phyloP scores from a whole-genome alignment of 2,113 vertebrate species.

The Melanocharis versteri region DNA sequence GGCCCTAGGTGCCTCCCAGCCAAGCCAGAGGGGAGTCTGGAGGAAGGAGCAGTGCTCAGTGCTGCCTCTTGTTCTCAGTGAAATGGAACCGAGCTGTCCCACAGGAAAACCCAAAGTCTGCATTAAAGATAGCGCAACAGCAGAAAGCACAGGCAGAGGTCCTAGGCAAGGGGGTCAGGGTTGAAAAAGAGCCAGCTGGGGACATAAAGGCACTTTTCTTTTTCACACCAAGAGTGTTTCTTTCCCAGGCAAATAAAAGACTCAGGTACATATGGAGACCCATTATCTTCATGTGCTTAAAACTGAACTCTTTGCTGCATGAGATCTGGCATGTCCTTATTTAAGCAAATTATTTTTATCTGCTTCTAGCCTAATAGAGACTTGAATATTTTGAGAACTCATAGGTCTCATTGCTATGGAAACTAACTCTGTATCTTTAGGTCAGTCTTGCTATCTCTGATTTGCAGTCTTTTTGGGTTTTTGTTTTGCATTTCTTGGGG shows the following conservation, averaged over 20 bases:
- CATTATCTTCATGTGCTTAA: not conserved
- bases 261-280: not conserved
- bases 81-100: not conserved
- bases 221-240: not conserved
- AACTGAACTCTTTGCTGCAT: not conserved
- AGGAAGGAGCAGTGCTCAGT: not conserved
- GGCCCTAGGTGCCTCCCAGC: not conserved
- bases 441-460: slow-evolving; percentile 14
- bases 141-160: not conserved
- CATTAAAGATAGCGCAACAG: not conserved
- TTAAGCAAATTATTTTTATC: slow-evolving; percentile 49
- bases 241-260: not conserved
- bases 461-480: too few relatives aligned
- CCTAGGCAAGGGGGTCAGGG: not conserved
- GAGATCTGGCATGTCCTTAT: not conserved
- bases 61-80: fast-evolving
- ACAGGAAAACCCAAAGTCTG: not conserved
- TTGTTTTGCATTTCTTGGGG: not conserved
- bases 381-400: slow-evolving; percentile 15
- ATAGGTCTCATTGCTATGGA: slow-evolving; percentile 51
- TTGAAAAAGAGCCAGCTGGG: not conserved
- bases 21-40: not conserved
- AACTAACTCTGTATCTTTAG: slow-evolving; percentile 39
- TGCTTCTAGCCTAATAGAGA: slow-evolving; percentile 8
- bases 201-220: not conserved